Percentiles rank a stretch among this genome's conserved stretches.
These are phyloP conservation scores for Condylura cristata DNA, from an alignment of 2,113 vertebrate genomes.

Conservation along the genomic window DNA sequence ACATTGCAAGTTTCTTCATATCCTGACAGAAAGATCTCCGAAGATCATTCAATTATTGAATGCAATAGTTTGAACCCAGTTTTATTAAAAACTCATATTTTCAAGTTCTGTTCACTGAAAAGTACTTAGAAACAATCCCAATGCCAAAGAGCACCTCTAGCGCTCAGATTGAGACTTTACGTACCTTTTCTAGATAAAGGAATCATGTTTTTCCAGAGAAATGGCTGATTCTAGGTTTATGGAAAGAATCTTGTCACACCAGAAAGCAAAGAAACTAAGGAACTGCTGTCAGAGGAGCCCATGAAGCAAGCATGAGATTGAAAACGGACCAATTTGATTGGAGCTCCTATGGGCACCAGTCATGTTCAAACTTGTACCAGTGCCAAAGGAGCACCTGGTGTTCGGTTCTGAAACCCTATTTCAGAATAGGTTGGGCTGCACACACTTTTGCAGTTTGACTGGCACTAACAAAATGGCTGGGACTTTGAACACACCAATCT, in stretches of 20 bases:
- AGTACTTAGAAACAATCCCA: background rate
- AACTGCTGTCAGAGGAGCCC: background rate
- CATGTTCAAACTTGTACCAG: too few relatives aligned
- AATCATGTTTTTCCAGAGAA: background rate
- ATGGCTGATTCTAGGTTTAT: background rate
- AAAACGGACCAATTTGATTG: too few relatives aligned
- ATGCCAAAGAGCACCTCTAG: background rate
- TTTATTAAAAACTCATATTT: background rate
- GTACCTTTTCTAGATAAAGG: background rate
- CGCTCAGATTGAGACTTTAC: background rate
- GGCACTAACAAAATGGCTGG: too few relatives aligned
- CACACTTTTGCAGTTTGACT: too few relatives aligned
- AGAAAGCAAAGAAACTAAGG: background rate
- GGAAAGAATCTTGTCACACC: background rate
- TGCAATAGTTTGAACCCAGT: background rate
- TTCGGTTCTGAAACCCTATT: too few relatives aligned
- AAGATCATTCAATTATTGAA: conserved; percentile 11
- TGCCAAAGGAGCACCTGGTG: too few relatives aligned
- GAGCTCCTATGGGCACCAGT: too few relatives aligned
- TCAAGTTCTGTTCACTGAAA: background rate
- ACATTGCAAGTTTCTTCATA: background rate
- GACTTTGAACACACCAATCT: too few relatives aligned
- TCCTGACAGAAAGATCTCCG: background rate
- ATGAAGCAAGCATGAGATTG: too few relatives aligned
- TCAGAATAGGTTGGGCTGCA: too few relatives aligned